phyloP scores from a whole-genome alignment of 2,797 vertebrate species.

The Phoeniculus purpureus region DNA sequence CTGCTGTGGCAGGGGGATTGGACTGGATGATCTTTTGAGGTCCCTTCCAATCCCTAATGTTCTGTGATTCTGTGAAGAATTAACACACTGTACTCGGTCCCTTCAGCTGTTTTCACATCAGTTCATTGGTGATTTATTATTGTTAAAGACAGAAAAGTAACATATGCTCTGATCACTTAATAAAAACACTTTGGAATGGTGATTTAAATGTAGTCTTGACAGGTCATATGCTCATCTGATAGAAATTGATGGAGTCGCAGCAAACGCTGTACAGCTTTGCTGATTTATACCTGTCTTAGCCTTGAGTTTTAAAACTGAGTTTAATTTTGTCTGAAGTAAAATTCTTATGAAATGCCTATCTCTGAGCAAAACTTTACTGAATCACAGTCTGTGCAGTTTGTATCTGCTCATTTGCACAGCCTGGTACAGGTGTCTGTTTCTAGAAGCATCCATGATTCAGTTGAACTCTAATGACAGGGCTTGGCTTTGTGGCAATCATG shows the following conservation, averaged over 20 bases:
- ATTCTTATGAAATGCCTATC: neutral
- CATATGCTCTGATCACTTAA: constrained; percentile 8
- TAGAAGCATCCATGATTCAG: neutral
- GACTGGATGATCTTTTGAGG: no score
- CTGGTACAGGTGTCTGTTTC: neutral
- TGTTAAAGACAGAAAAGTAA: neutral
- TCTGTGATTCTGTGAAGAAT: neutral
- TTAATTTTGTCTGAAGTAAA: constrained; percentile 14
- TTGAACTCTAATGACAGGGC: neutral
- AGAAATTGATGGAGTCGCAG: neutral
- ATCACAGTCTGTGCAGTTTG: neutral
- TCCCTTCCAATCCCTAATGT: no score
- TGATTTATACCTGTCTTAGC: constrained; percentile 34
- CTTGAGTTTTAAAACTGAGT: neutral
- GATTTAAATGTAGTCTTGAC: constrained; percentile 14
- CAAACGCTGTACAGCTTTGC: neutral
- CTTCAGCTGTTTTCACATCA: neutral
- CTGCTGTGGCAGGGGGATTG: no score
- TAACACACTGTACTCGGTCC: neutral
- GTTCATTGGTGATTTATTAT: neutral
- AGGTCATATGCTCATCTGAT: neutral
- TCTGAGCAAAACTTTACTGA: neutral
- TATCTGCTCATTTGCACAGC: neutral
- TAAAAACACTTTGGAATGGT: neutral
- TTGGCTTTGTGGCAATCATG: rapidly evolving